Evolutionary conservation across 2,888 invertebrate species (phyloP), one percentile per base, ranked within the genome.

Genomic region (Julus scanicus): DNA sequence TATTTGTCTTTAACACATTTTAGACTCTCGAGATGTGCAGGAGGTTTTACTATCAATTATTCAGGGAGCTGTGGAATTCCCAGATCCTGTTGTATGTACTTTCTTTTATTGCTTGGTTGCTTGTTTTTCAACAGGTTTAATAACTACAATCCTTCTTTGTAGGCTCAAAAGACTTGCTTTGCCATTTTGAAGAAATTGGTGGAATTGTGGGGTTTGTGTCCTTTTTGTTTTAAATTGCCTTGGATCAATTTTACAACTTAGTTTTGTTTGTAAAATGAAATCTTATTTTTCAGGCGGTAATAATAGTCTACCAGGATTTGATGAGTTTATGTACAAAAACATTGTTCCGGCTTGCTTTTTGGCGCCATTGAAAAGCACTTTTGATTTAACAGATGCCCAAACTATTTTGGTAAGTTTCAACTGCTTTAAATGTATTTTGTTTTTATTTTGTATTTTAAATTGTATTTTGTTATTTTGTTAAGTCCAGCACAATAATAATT

Each of bases 261-360:
- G 17, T 53, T 29, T 49, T 86, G 6, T 20, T 53, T 20, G 13
- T 86, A 86, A 20, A 53, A 17, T 89, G 86, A 15, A 48, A 29
- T 29, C 20, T 86, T 6, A 0, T 37, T 37, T 89, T 84, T 88
- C 87, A 92, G 91, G 91, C 87, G 92, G 92, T 13, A 91, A 91
- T n/a, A 92, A 92, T 89, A 91, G 91, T 9, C 90, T 93, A 20
- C 90, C 91, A 11, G 93, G 92, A 6, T 94, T 94, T 91, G 91
- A 92, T 40, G 92, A 93, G 88, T 94, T 93, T 90, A 92, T 93
- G 89, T 93, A 93, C 91, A 92, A 93, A 89, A 92, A 92, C 89
- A 92, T 94, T 89, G 91, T 94, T 57, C 93, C 94, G 37, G 93
- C 93, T 8, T 94, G 94, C 90, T 93, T 94, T 90, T 90, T 93